Conservation (phyloP, 2,888 invertebrate species). For the Tinea pellionella region DNA sequence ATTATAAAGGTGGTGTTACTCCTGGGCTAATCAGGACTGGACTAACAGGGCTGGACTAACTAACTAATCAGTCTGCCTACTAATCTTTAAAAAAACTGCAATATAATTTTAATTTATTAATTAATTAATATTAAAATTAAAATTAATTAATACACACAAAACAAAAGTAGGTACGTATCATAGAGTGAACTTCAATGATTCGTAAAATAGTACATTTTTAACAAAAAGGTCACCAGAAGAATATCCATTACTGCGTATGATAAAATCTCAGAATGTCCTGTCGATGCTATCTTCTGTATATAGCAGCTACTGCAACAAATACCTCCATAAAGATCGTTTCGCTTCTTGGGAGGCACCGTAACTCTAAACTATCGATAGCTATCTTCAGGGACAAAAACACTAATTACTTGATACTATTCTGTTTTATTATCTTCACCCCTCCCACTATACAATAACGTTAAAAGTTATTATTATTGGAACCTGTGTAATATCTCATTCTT, state of each 20-base stretch:
- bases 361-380: not conserved
- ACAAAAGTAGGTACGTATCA: no score
- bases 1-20: no score
- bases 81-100: no score
- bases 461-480: no score
- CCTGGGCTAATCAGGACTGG: no score
- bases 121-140: no score
- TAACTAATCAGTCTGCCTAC: no score
- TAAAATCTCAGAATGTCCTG: slow-evolving; percentile 7
- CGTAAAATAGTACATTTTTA: not conserved
- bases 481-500: no score
- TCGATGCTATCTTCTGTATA: slow-evolving; percentile 3
- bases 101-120: no score
- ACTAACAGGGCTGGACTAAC: no score
- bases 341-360: slow-evolving; percentile 12
- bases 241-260: slow-evolving; percentile 9
- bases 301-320: slow-evolving; percentile 10
- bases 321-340: slow-evolving; percentile 9
- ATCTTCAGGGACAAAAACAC: not conserved
- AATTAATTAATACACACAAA: not conserved
- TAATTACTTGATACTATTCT: slow-evolving; percentile 4
- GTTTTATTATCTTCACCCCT: not conserved
- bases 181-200: not conserved
- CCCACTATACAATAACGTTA: not conserved
- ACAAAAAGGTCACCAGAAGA: slow-evolving; percentile 2